Evolutionary conservation across 2,113 vertebrate genomes (phyloP).

Genomic region (Passer montanus): DNA sequence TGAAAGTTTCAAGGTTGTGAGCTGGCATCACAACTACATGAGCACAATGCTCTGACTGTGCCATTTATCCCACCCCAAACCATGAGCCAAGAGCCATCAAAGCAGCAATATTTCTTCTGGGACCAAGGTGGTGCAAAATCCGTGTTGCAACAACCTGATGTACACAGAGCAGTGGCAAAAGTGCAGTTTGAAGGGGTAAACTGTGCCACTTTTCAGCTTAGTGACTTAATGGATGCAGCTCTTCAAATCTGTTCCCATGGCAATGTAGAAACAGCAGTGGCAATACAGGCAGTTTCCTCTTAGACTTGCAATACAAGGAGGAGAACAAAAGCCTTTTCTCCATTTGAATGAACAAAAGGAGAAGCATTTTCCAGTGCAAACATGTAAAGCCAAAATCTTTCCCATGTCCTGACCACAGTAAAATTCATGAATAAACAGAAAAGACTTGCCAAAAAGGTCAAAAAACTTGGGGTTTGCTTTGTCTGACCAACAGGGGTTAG

Average conservation of each 20-base stretch:
- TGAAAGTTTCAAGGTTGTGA: neutral
- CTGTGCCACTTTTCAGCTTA: constrained; percentile 44
- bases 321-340: constrained; percentile 62
- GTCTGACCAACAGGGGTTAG: constrained; percentile 35
- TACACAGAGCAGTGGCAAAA: neutral
- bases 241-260: constrained; percentile 67
- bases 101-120: neutral
- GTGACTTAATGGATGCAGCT: constrained; percentile 57
- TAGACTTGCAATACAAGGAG: neutral
- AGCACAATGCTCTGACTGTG: neutral
- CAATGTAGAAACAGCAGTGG: constrained; percentile 38
- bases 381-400: constrained; percentile 60
- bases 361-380: constrained; percentile 57
- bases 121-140: neutral
- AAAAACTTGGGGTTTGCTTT: constrained; percentile 43
- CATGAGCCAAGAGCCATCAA: neutral
- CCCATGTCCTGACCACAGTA: constrained; percentile 59
- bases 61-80: neutral
- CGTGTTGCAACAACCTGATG: neutral
- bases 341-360: constrained; percentile 63
- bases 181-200: constrained; percentile 3
- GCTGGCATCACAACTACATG: neutral
- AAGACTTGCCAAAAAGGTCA: constrained; percentile 46
- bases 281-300: constrained; percentile 46
- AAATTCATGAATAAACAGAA: constrained; percentile 68